These are phyloP conservation scores for Actinemys pallida DNA, from an alignment of 2,113 vertebrate species.

Conservation along the genomic window DNA sequence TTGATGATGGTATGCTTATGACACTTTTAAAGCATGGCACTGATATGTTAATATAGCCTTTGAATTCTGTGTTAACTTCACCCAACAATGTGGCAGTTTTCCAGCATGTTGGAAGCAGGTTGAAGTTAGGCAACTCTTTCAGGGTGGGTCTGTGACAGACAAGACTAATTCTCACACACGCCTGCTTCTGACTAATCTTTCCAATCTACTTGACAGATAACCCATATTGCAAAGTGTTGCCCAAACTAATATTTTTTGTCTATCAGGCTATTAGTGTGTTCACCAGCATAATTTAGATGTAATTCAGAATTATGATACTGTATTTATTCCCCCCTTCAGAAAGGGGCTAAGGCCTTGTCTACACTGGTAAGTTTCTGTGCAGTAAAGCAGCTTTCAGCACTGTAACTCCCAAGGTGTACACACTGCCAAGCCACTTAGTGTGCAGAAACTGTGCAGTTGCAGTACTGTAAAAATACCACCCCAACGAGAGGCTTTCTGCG, in stretches of 20 bases:
- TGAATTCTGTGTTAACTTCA: slow-evolving; percentile 36
- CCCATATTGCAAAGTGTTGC: not conserved
- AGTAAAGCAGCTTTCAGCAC: too few species aligned
- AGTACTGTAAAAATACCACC: too few species aligned
- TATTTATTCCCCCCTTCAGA: slow-evolving; percentile 3
- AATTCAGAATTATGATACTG: not conserved
- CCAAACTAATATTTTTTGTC: not conserved
- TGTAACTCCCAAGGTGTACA: too few species aligned
- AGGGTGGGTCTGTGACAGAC: not conserved
- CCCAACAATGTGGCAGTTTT: slow-evolving; percentile 21
- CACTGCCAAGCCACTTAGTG: too few species aligned
- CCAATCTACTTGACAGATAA: slow-evolving; percentile 17
- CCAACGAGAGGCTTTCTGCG: too few species aligned
- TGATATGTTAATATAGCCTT: slow-evolving; percentile 22
- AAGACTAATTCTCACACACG: slow-evolving; percentile 23
- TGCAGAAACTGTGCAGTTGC: too few species aligned
- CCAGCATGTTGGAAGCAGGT: slow-evolving; percentile 23
- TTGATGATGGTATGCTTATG: not conserved
- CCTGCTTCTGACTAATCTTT: slow-evolving; percentile 29
- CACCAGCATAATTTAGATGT: not conserved
- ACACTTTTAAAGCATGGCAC: not conserved
- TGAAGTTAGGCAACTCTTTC: slow-evolving; percentile 29
- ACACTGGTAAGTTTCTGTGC: too few species aligned
- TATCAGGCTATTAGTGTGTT: not conserved
- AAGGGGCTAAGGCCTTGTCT: not conserved